Base-by-base conservation (phyloP, 2,888 invertebrate genomes). In the Cynaeus angustus region DNA sequence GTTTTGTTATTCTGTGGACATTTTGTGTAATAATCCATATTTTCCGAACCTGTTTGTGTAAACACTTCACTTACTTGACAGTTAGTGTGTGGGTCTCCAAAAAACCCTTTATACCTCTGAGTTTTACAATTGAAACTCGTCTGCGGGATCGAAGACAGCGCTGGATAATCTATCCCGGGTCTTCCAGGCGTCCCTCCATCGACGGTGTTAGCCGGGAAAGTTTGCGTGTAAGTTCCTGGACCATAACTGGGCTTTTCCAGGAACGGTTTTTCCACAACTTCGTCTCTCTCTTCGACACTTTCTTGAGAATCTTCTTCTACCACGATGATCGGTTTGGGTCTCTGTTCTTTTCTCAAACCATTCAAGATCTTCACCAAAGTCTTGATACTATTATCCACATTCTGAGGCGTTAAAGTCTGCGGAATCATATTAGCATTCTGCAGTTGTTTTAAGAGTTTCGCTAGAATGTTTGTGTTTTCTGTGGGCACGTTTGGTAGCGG, bases 91-190 rank as follows among this genome's bases (percentile, higher is more conserved):
- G 95, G 93, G 85, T 96, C 95, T 1, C 95, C 95, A 79, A 95
- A 95, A 86, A 95, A 96, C 68, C 95, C 95, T 80, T 95, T 95
- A 84, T 96, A 95, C 16, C 95, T 87, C 82, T 96, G 95, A 70
- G 92, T 90, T 78, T 93, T 93, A 84, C 95, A 96, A 80, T 90
- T 90, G 82, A 95, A 95, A 73, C 86, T 88, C 0, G 95, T 95
- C 68, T 88, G 86, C 0, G 95, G 95, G 69, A 95, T 95, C 28
- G 86, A 88, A 0, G 91, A 88, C 56, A 93, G 88, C 26, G 89
- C 91, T 0, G 95, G 95, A 84, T 95, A 96, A 85, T 96, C 95
- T 5, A 93, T 86, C 6, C 93, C 93, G 0, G 95, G 91, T 76
- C 86, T 87, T 7, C 92, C 91, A 0, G 91, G 91, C 55, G 89